Evolutionary conservation across 2,888 invertebrate species (phyloP).

Genomic region (Cephus spinipes): DNA sequence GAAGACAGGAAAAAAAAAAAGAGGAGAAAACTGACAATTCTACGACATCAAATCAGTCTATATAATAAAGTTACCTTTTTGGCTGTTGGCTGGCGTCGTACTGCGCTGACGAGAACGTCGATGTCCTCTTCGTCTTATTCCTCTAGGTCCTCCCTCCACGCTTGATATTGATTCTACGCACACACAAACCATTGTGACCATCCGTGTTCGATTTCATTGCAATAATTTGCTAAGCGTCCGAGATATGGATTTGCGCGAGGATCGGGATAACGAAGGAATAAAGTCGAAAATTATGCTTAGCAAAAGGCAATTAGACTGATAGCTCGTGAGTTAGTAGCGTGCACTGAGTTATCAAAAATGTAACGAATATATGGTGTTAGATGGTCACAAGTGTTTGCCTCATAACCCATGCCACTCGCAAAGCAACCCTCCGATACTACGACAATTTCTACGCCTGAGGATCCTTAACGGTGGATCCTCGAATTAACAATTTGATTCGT

Average conservation of each 20-base stretch:
- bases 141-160: slow-evolving; percentile 70
- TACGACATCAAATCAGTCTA: too few species aligned
- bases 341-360: slow-evolving; percentile 31
- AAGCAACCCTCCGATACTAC: slow-evolving; percentile 10
- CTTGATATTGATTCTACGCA: slow-evolving; percentile 73
- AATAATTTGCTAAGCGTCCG: slow-evolving; percentile 1
- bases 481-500: neutral
- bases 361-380: slow-evolving; percentile 47
- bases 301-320: slow-evolving; percentile 30
- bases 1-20: too few species aligned
- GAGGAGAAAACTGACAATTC: too few species aligned
- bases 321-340: slow-evolving; percentile 46
- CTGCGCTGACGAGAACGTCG: slow-evolving; percentile 61
- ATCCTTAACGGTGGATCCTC: neutral
- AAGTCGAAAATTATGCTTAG: slow-evolving; percentile 23
- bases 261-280: too few species aligned
- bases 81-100: slow-evolving; percentile 59
- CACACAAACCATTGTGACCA: slow-evolving; percentile 66
- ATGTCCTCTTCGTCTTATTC: slow-evolving; percentile 60
- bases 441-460: neutral
- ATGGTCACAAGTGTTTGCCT: slow-evolving; percentile 66
- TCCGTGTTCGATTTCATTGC: slow-evolving; percentile 29
- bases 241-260: too few species aligned
- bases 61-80: slow-evolving; percentile 51
- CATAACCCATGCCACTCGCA: slow-evolving; percentile 44